These are phyloP conservation scores for Zosterops borbonicus DNA, from an alignment of 2,113 vertebrate species.

Conservation along the genomic window DNA sequence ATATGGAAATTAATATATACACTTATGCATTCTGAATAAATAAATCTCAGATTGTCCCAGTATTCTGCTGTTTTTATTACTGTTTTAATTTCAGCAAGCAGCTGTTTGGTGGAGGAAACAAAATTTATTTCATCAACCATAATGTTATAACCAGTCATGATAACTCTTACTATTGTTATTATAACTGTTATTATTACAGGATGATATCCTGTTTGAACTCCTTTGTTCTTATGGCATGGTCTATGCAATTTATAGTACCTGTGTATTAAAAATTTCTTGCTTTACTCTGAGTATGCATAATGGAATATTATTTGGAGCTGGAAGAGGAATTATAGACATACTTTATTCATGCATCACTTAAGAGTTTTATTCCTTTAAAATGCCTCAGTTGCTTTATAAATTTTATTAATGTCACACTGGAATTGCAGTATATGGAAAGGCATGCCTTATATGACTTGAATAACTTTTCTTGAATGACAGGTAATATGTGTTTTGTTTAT, in stretches of 20 bases:
- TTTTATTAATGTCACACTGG: neutral
- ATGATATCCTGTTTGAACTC: neutral
- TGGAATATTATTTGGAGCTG: neutral
- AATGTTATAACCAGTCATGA: neutral
- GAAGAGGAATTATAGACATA: neutral
- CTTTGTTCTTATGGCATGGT: neutral
- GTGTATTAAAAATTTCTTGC: neutral
- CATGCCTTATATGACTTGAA: neutral
- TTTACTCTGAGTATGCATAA: neutral
- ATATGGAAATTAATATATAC: neutral
- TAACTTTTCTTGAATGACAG: neutral
- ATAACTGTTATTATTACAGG: neutral
- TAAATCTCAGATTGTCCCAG: neutral
- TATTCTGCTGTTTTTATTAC: neutral
- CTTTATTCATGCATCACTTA: neutral
- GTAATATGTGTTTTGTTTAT: neutral
- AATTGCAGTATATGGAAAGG: neutral
- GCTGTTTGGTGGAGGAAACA: neutral
- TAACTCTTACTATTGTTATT: neutral
- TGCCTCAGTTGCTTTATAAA: neutral
- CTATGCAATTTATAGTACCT: neutral
- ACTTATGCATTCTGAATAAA: neutral
- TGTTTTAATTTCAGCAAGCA: neutral
- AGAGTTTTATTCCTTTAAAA: neutral
- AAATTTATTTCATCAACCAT: neutral